Percentiles rank a stretch among this genome's conserved stretches.
Conservation (phyloP, 2,888 invertebrate genomes). For the Parnassius mnemosyne region DNA sequence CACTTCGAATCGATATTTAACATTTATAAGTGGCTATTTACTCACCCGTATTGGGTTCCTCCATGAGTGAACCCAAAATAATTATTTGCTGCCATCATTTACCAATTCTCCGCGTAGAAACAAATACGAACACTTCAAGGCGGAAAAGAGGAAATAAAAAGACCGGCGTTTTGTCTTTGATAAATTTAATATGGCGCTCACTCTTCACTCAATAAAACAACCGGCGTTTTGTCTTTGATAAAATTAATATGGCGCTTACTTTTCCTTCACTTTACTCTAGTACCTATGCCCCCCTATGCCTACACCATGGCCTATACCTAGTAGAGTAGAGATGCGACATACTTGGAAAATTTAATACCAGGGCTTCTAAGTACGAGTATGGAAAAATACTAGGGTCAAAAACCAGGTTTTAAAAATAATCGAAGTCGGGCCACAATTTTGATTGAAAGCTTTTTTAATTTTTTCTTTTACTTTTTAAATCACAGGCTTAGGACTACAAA, state of each 20-base stretch:
- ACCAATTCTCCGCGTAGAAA: slow-evolving; percentile 71
- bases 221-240: slow-evolving; percentile 71
- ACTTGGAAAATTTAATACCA: too few relatives aligned
- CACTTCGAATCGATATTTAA: slow-evolving; percentile 30
- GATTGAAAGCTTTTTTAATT: too few relatives aligned
- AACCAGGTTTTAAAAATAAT: too few relatives aligned
- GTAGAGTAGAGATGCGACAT: too few relatives aligned
- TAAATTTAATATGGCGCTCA: slow-evolving; percentile 46
- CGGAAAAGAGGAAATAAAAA: slow-evolving; percentile 56
- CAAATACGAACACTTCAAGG: slow-evolving; percentile 66
- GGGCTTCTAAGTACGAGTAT: too few relatives aligned
- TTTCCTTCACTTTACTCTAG: too few relatives aligned
- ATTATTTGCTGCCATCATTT: slow-evolving; percentile 93
- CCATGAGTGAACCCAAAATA: slow-evolving; percentile 97
- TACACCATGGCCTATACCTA: too few relatives aligned
- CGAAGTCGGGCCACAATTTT: too few relatives aligned
- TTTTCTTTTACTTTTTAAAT: too few relatives aligned
- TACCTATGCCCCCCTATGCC: too few relatives aligned
- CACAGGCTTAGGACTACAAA: too few relatives aligned
- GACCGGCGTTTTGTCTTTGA: slow-evolving; percentile 73
- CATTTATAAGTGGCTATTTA: slow-evolving; percentile 37
- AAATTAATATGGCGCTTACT: slow-evolving; percentile 45
- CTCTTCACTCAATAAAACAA: slow-evolving; percentile 43
- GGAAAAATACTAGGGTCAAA: too few relatives aligned
- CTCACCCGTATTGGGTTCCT: slow-evolving; percentile 95